Base-by-base conservation (phyloP, 2,113 vertebrate genomes). In the Dissostichus mawsoni region DNA sequence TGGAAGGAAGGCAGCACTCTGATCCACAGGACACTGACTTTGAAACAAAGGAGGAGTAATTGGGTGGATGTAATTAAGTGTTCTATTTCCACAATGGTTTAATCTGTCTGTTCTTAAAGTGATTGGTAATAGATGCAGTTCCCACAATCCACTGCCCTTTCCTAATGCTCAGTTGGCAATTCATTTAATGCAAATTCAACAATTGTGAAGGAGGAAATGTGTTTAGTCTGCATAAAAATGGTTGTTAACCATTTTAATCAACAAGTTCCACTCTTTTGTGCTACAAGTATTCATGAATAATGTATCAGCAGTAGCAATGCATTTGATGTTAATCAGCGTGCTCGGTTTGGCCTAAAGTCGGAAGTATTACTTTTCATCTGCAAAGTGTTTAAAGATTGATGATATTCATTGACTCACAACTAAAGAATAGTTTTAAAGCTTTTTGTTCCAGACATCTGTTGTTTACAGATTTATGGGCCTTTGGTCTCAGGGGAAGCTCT, bases 171-270 rank as follows among this genome's bases (percentile, higher is more conserved):
- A 92, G 72, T 83, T 83, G 74, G 80, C 81, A 90, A 89, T 87
- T 92, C 82, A 78, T 85, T 78, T 82, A 78, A 92, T 90, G 90
- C 85, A 91, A 92, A 91, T 91, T 84, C 47, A 82, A 90, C 80
- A 86, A 82, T 65, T 76, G 56, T 72, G 61, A 81, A 83, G 57
- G 68, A 41, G 20, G 33, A 81, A 93, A 92, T 87, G 47, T 80
- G 87, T 89, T 63, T 76, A 85, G 70, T 90, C 78, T 79, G 78
- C 84, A 88, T 68, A 41, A 85, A 87, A 64, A 78, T 52, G 29
- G 50, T 17, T 68, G 71, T 91, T 83, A 87, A 84, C 87, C 41
- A 69, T 87, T 93, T 29, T 81, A 77, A 84, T 82, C 82, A 89
- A 89, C 78, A 86, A 80, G 59, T 75, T 51, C 44, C 36, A 45